A percentile compares a stretch with the other conserved stretches of the same genome.
Evolutionary conservation across 2,888 invertebrate genomes (phyloP).

Genomic region (Alloscopus bannaensis): DNA sequence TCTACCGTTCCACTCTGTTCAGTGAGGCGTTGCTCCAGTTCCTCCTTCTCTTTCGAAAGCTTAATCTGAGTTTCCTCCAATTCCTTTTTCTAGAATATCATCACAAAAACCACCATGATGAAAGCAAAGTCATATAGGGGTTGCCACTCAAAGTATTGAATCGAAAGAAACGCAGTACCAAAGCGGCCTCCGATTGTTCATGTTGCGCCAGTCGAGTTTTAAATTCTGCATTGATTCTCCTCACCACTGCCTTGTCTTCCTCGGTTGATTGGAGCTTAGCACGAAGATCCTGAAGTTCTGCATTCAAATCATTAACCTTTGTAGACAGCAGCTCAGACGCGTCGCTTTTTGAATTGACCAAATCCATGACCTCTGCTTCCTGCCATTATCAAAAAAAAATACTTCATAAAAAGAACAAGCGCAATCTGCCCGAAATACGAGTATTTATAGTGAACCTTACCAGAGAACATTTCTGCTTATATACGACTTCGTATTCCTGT

Average conservation of each 20-base stretch:
- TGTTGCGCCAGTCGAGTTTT: conserved; percentile 35
- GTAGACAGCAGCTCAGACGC: conserved; percentile 51
- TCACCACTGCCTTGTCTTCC: conserved; percentile 46
- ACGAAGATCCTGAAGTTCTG: conserved; percentile 55
- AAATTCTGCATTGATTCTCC: conserved; percentile 47
- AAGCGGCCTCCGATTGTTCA: conserved; percentile 27
- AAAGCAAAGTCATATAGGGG: too few relatives aligned
- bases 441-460: conserved; percentile 27
- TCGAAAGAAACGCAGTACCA: too few relatives aligned
- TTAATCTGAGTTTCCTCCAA: conserved; percentile 49
- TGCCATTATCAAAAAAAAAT: conserved; percentile 6
- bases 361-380: conserved; percentile 59
- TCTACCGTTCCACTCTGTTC: conserved; percentile 51
- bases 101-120: too few relatives aligned
- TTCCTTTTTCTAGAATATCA: conserved; percentile 55
- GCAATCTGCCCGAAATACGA: neutral
- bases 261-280: conserved; percentile 45
- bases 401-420: neutral
- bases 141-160: too few relatives aligned
- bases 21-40: conserved; percentile 25
- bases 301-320: conserved; percentile 62
- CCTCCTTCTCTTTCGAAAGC: conserved; percentile 40
- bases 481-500: conserved; percentile 74
- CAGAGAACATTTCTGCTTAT: conserved; percentile 46
- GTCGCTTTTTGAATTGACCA: conserved; percentile 50